phyloP scores from a whole-genome alignment of 53 echinoderm and acorn worm species.

The Astropecten irregularis region DNA sequence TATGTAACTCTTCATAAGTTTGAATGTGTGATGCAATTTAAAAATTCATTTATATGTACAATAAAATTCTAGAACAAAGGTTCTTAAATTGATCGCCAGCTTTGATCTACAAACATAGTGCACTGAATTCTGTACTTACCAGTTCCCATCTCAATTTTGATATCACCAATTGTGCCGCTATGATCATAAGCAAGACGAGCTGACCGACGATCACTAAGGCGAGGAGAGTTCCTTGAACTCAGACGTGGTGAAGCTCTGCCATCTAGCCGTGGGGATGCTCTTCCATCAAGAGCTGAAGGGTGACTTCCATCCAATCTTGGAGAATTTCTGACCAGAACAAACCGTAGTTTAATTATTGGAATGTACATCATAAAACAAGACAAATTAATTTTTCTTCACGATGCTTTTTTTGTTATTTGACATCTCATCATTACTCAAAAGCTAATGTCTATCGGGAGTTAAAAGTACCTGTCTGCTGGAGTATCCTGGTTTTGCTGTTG shows the following conservation, averaged over 20 bases:
- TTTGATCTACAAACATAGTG: too few relatives aligned
- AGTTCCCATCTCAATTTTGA: slow-evolving; percentile 40
- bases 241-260: slow-evolving; percentile 6
- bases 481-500: background rate
- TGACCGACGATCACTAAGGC: slow-evolving; percentile 9
- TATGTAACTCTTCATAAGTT: too few relatives aligned
- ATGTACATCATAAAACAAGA: too few relatives aligned
- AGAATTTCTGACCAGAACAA: background rate
- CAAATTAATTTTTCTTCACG: too few relatives aligned
- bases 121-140: background rate
- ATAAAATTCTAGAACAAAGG: too few relatives aligned
- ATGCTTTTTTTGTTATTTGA: too few relatives aligned
- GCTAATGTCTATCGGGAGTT: background rate
- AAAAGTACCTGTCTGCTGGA: background rate
- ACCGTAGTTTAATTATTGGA: background rate
- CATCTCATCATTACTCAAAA: too few relatives aligned
- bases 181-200: slow-evolving; percentile 6
- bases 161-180: background rate
- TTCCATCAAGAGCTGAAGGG: background rate
- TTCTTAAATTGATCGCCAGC: too few relatives aligned
- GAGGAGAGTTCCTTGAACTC: slow-evolving; percentile 34
- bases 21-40: too few relatives aligned
- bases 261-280: background rate
- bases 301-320: background rate
- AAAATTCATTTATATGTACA: too few relatives aligned